phyloP scores from a whole-genome alignment of 92 coral and sea anemone genomes.

The Pocillopora grandis region DNA sequence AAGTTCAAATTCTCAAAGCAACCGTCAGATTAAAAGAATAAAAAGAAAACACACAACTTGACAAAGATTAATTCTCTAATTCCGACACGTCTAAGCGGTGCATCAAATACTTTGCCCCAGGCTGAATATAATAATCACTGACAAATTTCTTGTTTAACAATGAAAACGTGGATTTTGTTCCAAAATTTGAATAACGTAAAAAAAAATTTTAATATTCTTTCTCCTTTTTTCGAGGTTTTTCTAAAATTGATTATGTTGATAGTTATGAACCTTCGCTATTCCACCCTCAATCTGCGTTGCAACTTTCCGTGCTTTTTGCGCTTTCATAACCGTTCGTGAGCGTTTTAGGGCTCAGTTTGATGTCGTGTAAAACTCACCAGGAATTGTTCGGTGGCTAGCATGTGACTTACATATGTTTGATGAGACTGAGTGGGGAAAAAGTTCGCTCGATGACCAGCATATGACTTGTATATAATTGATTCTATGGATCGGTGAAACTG shows the following conservation, averaged over 20 bases:
- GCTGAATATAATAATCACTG: not conserved
- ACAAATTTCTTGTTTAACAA: conserved; percentile 2
- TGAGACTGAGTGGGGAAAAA: no score
- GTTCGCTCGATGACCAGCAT: no score
- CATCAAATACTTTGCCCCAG: not conserved
- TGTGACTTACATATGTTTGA: not conserved
- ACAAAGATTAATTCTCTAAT: not conserved
- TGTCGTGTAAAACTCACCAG: not conserved
- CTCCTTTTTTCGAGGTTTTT: not conserved
- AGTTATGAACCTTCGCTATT: no score
- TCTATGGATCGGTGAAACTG: no score
- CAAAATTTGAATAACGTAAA: no score
- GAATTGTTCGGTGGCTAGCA: not conserved
- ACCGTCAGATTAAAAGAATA: not conserved
- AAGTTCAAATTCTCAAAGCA: not conserved
- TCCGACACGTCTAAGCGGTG: not conserved
- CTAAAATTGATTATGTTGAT: no score
- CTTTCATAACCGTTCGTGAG: not conserved
- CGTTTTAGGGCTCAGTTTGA: not conserved
- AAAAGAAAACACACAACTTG: no score
- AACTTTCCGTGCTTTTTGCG: not conserved
- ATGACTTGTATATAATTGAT: no score
- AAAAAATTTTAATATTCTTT: not conserved
- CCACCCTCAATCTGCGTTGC: no score
- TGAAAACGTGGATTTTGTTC: not conserved